These are phyloP conservation scores for Etheostoma spectabile DNA, from an alignment of 2,113 vertebrate genomes.

Conservation along the genomic window DNA sequence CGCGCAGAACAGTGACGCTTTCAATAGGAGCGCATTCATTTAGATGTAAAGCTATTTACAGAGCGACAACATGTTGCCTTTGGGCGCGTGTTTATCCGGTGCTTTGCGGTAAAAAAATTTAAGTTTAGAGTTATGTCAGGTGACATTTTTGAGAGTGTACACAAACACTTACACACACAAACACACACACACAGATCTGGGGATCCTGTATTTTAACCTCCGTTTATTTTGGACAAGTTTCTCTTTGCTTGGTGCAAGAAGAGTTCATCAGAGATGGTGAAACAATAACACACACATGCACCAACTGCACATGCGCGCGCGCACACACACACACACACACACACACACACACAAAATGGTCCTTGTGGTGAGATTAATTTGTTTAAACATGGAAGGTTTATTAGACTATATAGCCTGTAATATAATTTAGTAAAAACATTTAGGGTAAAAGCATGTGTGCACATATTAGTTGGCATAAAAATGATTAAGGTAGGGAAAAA, in stretches of 20 bases:
- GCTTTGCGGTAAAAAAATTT: conserved; percentile 7
- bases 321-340: not conserved
- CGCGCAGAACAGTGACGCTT: not conserved
- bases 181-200: not conserved
- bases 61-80: conserved; percentile 14
- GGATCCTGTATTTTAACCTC: conserved; percentile 25
- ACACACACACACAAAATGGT: not conserved
- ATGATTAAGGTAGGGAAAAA: too few species aligned
- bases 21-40: conserved; percentile 3
- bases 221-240: conserved; percentile 31
- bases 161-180: not conserved
- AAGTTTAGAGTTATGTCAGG: conserved; percentile 27
- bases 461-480: too few species aligned
- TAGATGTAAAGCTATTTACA: conserved; percentile 23
- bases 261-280: too few species aligned
- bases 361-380: too few species aligned
- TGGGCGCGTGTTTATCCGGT: not conserved
- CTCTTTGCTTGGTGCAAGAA: not conserved
- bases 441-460: too few species aligned
- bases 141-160: not conserved
- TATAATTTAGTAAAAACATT: too few species aligned
- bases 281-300: conserved; percentile 17
- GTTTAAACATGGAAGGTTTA: too few species aligned
- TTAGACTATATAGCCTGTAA: too few species aligned
- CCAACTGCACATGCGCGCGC: not conserved